Percentiles rank a stretch among this genome's conserved stretches.
Conservation (phyloP, 2,888 invertebrate genomes). For the Nyleta sp. region DNA sequence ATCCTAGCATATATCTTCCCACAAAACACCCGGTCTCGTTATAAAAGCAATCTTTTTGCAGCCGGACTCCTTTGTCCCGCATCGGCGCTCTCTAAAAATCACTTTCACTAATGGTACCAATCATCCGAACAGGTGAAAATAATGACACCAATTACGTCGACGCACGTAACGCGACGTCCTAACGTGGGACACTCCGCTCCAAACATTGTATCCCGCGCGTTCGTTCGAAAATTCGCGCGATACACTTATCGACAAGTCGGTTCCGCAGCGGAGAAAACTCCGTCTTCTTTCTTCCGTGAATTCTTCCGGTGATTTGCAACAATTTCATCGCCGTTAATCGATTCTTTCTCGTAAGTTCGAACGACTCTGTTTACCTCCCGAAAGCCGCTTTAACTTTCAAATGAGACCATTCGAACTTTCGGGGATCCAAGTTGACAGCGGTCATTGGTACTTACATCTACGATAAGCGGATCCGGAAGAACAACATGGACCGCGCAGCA, state of each 20-base stretch:
- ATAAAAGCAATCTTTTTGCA: neutral
- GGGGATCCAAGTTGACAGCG: constrained; percentile 1
- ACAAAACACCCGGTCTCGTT: too few species aligned
- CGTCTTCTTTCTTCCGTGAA: too few species aligned
- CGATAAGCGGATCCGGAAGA: too few species aligned
- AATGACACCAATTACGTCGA: constrained; percentile 22
- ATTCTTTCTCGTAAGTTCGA: constrained; percentile 42
- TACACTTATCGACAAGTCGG: neutral
- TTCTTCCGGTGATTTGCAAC: too few species aligned
- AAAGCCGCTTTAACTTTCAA: constrained; percentile 52
- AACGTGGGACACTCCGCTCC: neutral
- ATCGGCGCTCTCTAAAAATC: constrained; percentile 21
- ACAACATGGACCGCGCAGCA: too few species aligned
- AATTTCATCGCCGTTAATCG: too few species aligned
- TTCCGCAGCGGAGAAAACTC: neutral
- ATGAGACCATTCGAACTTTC: constrained; percentile 16
- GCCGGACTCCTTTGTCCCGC: neutral
- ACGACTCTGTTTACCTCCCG: constrained; percentile 29
- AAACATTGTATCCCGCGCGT: too few species aligned
- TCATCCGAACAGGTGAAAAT: constrained; percentile 17
- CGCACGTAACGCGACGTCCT: constrained; percentile 6
- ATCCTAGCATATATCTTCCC: too few species aligned
- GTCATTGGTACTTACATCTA: constrained; percentile 34
- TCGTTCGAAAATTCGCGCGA: too few species aligned
- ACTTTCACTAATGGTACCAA: constrained; percentile 33